Conservation (phyloP, 2,888 invertebrate genomes). For the Macrophya annulata region DNA sequence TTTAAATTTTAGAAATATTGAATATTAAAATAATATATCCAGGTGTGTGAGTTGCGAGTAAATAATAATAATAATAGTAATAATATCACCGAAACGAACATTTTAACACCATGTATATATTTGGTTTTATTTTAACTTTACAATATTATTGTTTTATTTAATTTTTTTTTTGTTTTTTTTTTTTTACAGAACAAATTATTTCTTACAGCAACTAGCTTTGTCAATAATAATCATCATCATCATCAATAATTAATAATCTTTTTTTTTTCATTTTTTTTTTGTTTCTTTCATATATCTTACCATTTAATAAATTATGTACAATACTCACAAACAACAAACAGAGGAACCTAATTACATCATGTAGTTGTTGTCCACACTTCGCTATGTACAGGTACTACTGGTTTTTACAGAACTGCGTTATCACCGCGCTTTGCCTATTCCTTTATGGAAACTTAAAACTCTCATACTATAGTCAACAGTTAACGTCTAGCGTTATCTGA, state of each 20-base stretch:
- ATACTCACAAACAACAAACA: slow-evolving; percentile 79
- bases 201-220: slow-evolving; percentile 74
- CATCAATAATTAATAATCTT: slow-evolving; percentile 64
- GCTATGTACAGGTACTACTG: slow-evolving; percentile 79
- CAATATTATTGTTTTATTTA: slow-evolving; percentile 77
- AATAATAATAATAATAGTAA: neutral
- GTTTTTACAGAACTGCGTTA: slow-evolving; percentile 71
- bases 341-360: slow-evolving; percentile 79
- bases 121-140: slow-evolving; percentile 77
- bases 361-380: slow-evolving; percentile 75
- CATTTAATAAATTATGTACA: slow-evolving; percentile 79
- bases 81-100: slow-evolving; percentile 15
- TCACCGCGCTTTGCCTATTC: slow-evolving; percentile 58
- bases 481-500: slow-evolving; percentile 74
- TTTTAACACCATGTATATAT: slow-evolving; percentile 78
- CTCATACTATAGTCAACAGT: slow-evolving; percentile 54
- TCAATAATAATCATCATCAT: slow-evolving; percentile 73
- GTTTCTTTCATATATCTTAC: slow-evolving; percentile 70
- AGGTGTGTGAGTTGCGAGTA: neutral
- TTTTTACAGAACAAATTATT: slow-evolving; percentile 75
- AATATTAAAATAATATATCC: too few species aligned
- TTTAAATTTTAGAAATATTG: too few species aligned
- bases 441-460: slow-evolving; percentile 34
- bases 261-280: slow-evolving; percentile 53
- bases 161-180: slow-evolving; percentile 65